Conservation (phyloP, 37 sponge, comb jelly and placozoan species). For the Tethya wilhelma region DNA sequence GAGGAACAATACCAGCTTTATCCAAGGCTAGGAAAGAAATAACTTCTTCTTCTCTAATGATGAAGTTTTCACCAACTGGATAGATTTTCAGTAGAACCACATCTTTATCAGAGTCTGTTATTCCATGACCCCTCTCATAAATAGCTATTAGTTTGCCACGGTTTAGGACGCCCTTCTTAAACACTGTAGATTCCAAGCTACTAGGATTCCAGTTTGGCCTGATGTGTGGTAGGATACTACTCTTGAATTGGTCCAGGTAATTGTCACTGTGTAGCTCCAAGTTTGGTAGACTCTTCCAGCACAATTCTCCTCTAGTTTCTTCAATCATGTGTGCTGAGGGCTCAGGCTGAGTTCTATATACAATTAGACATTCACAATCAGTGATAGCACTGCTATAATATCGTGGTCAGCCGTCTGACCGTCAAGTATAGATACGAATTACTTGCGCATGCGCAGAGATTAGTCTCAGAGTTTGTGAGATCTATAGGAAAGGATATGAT, state of each 20-base stretch:
- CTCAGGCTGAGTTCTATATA: too few species aligned
- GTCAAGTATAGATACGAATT: too few species aligned
- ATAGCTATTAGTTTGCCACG: conserved; percentile 47
- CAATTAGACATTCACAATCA: too few species aligned
- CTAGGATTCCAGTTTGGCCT: conserved; percentile 40
- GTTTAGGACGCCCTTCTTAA: conserved; percentile 62
- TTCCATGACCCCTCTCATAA: conserved; percentile 12
- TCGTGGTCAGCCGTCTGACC: too few species aligned
- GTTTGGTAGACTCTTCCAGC: conserved; percentile 1
- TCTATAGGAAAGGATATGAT: too few species aligned
- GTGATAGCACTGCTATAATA: too few species aligned
- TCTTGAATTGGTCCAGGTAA: conserved; percentile 41
- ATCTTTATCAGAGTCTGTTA: conserved; percentile 20
- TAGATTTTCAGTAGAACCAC: conserved; percentile 67
- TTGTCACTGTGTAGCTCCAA: not conserved
- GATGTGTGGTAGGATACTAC: conserved; percentile 2
- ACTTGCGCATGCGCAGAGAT: too few species aligned
- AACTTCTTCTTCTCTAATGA: conserved; percentile 61
- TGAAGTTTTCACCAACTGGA: conserved; percentile 57
- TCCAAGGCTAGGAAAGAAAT: conserved; percentile 21
- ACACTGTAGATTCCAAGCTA: conserved; percentile 14
- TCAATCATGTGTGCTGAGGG: too few species aligned
- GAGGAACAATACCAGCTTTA: conserved; percentile 31
- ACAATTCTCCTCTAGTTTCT: too few species aligned
- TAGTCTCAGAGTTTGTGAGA: too few species aligned